Evolutionary conservation across 2,113 vertebrate genomes (phyloP), one percentile per base, ranked within the genome.

Genomic region (Megaceryle maxima): DNA sequence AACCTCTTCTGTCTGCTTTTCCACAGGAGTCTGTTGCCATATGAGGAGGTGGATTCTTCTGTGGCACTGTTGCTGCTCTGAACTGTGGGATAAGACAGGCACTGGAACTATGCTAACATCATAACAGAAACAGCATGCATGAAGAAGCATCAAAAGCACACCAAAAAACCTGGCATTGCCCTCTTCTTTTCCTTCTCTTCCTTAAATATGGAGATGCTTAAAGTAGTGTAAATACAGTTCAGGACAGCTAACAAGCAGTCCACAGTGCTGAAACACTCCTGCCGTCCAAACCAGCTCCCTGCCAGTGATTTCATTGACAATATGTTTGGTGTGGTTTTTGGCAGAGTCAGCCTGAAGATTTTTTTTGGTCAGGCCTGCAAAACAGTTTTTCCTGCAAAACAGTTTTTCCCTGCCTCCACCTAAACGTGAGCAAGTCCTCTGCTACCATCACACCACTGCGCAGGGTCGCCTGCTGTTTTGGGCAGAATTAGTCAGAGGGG

Each of bases 251-350:
- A 90, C 87, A 25, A 94, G 94, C 88, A 92, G 90, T 96, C 94
- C 96, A 94, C 83, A 96, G 94, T 93, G 96, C 96, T 96, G 96
- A 97, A 97, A 94, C 78, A 69, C 74, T 96, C 41, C 62, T 59
- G 81, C 70, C 4, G 1, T 92, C 95, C 94, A 96, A 95, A 75
- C 77, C 74, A 94, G 88, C 87, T 96, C 91, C 81, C 60, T 96
- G 96, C 95, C 96, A 97, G 86, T 1, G 0, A 91, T 92, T 95
- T 96, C 81, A 85, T 92, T 96, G 94, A 69, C 95, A 95, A 95
- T 96, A 96, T 96, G 94, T 91, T 96, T 96, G 94, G 96, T 96
- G 92, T 94, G 94, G 88, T 85, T 97, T 96, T 94, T 96, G 94
- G 94, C 94, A 91, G 92, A 94, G 91, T 87, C 69, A 87, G 74